These are phyloP conservation scores for Itoplectis maculator DNA, from an alignment of 2,888 invertebrate genomes.

Conservation along the genomic window DNA sequence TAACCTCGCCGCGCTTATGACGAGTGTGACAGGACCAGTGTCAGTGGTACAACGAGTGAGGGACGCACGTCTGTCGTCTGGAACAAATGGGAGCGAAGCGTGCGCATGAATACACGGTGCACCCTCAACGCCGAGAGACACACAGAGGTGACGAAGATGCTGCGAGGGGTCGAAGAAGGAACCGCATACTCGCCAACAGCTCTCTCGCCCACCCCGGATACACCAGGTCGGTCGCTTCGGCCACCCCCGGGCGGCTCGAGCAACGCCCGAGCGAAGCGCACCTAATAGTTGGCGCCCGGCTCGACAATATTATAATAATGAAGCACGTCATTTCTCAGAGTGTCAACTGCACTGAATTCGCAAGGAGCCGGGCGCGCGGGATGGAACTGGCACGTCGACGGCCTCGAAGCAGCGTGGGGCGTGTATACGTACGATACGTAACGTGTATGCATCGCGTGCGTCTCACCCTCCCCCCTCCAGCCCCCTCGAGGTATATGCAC, in stretches of 20 bases:
- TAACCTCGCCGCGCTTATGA: background rate
- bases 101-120: slow-evolving; percentile 79
- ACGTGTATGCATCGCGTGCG: slow-evolving; percentile 42
- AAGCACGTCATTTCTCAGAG: slow-evolving; percentile 83
- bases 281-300: slow-evolving; percentile 66
- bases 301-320: slow-evolving; percentile 80
- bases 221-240: too few relatives aligned
- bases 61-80: slow-evolving; percentile 70
- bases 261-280: too few relatives aligned
- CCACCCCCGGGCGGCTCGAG: too few relatives aligned
- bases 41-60: slow-evolving; percentile 51
- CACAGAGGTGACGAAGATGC: slow-evolving; percentile 51
- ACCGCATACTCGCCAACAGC: slow-evolving; percentile 45
- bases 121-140: slow-evolving; percentile 60
- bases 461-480: too few relatives aligned
- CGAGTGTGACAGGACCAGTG: slow-evolving; percentile 38
- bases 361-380: slow-evolving; percentile 73
- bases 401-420: slow-evolving; percentile 2
- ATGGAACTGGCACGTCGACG: slow-evolving; percentile 77
- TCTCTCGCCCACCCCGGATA: slow-evolving; percentile 12
- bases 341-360: slow-evolving; percentile 84
- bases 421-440: slow-evolving; percentile 44
- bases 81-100: slow-evolving; percentile 78
- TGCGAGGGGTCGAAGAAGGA: slow-evolving; percentile 38
- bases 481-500: slow-evolving; percentile 65